Percentiles rank a stretch among this genome's conserved stretches.
Conservation (phyloP, 2,797 vertebrate genomes). For the Labeo calbasu region DNA sequence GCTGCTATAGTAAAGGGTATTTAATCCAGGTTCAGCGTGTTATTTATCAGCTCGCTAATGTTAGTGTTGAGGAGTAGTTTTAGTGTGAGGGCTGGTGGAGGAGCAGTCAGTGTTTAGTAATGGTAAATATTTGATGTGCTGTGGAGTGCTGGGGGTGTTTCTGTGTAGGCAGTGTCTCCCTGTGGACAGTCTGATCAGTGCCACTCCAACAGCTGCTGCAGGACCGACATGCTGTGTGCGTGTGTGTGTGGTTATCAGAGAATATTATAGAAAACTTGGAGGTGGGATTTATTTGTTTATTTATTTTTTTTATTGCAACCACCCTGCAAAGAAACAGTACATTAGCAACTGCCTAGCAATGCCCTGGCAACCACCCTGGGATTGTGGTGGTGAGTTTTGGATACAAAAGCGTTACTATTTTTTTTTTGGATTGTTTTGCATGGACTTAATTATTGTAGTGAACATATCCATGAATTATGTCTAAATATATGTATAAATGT, state of each 20-base stretch:
- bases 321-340: background rate
- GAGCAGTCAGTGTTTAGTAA: constrained; percentile 53
- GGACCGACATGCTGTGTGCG: background rate
- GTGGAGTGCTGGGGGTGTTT: constrained; percentile 39
- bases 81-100: constrained; percentile 28
- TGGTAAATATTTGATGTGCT: constrained; percentile 55
- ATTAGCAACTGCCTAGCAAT: background rate
- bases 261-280: background rate
- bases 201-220: constrained; percentile 55
- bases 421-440: background rate
- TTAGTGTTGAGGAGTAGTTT: background rate
- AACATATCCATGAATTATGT: background rate
- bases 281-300: background rate
- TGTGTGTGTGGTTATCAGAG: background rate
- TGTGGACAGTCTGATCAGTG: constrained; percentile 62
- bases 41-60: constrained; percentile 3
- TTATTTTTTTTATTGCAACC: background rate
- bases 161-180: constrained; percentile 66
- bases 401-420: background rate
- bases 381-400: background rate
- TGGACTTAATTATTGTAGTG: background rate
- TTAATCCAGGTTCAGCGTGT: constrained; percentile 5
- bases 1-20: background rate
- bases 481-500: background rate
- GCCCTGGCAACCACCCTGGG: background rate